Conservation (phyloP, 2,797 vertebrate genomes). For the Clarias fuscus region DNA sequence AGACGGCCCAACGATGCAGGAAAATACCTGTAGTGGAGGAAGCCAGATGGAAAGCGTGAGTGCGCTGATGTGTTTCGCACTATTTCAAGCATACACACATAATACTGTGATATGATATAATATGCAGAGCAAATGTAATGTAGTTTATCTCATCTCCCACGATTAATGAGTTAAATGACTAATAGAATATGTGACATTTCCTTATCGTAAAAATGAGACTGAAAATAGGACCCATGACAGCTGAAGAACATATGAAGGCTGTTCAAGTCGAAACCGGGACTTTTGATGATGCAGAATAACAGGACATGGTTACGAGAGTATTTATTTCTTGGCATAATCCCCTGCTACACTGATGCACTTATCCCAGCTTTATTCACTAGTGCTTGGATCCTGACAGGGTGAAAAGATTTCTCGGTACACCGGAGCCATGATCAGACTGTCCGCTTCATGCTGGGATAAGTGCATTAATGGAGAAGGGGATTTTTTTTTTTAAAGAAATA, state of each 20-base stretch:
- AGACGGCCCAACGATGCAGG: conserved; percentile 53
- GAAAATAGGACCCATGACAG: not conserved
- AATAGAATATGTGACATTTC: not conserved
- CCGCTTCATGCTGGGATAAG: too few relatives aligned
- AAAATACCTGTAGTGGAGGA: conserved; percentile 51
- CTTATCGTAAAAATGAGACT: conserved; percentile 2
- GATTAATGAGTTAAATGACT: not conserved
- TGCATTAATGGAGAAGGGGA: too few relatives aligned
- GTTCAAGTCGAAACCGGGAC: too few relatives aligned
- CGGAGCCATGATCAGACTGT: too few relatives aligned
- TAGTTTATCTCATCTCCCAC: not conserved
- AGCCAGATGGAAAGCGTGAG: conserved; percentile 57
- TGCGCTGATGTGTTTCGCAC: conserved; percentile 16
- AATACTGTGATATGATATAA: not conserved
- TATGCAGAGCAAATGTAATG: not conserved
- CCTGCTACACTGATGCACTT: too few relatives aligned
- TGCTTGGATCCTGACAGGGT: too few relatives aligned
- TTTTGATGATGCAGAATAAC: too few relatives aligned
- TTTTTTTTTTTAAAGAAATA: too few relatives aligned
- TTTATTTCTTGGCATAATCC: too few relatives aligned
- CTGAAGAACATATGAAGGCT: not conserved
- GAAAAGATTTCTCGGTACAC: too few relatives aligned
- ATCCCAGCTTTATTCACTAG: too few relatives aligned
- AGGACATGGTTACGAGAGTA: too few relatives aligned
- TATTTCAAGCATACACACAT: not conserved